A percentile compares a stretch with the other conserved stretches of the same genome.
Conservation (phyloP, 2,113 vertebrate species). For the Rhineura floridana region DNA sequence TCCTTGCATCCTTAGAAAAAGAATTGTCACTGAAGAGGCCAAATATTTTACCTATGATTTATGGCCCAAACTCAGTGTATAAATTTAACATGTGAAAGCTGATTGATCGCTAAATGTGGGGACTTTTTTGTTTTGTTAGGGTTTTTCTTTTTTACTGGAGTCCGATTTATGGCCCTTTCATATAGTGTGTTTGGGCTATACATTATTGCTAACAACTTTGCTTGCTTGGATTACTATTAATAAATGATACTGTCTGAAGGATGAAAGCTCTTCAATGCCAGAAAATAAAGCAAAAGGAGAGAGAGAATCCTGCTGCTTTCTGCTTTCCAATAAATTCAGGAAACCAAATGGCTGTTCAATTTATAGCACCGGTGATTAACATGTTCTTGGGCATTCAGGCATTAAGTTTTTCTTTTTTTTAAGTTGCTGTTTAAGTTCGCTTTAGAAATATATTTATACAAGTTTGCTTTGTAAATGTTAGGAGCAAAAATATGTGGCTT, state of each 20-base stretch:
- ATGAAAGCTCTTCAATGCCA: conserved; percentile 10
- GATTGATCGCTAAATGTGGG: conserved; percentile 1
- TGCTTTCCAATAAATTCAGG: conserved; percentile 39
- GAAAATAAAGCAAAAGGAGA: conserved; percentile 31
- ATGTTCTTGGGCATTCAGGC: conserved; percentile 25
- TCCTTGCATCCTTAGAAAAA: neutral
- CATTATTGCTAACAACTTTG: conserved; percentile 34
- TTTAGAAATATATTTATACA: conserved; percentile 27
- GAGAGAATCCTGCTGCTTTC: conserved; percentile 10
- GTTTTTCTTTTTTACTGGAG: conserved; percentile 7
- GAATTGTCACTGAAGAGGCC: neutral
- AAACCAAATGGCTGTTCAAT: conserved; percentile 31
- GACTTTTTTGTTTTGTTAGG: neutral
- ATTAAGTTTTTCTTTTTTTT: conserved; percentile 20
- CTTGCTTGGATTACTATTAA: conserved; percentile 43
- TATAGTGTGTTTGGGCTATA: neutral
- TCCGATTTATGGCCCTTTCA: conserved; percentile 40
- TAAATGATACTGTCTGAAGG: conserved; percentile 41
- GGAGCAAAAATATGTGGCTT: conserved; percentile 53
- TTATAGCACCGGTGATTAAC: conserved; percentile 9
- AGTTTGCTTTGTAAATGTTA: conserved; percentile 34
- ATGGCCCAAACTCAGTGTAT: neutral
- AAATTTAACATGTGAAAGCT: conserved; percentile 6
- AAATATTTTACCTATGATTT: neutral
- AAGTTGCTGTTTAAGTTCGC: too few relatives aligned